Evolutionary conservation across 2,888 invertebrate species (phyloP), one percentile per base, ranked within the genome.

Genomic region (Tholera decimalis): DNA sequence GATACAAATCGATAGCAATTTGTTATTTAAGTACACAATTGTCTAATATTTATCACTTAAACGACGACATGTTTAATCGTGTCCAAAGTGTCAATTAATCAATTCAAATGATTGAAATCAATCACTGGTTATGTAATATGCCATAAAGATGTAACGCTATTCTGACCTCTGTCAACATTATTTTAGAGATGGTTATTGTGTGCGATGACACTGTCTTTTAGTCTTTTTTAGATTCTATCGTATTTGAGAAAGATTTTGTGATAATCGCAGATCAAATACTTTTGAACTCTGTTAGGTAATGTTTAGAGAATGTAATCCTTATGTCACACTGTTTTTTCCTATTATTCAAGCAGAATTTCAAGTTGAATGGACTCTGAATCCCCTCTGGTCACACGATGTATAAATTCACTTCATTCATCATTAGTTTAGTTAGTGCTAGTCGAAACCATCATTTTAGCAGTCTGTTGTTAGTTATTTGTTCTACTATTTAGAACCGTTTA

Each of bases 121-220:
- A n/a, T 35, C 30, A 30, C 43, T 13, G 37, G 30, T 55, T 73
- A 68, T 46, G 67, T n/a, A 73, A 73, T 22, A 22, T 37, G n/a
- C 0, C 5, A 28, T 28, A 22, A 22, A 47, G 2, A 13, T n/a
- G 15, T n/a, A 8, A 47, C 20, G 54, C 47, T 46, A 44, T 57
- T 63, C 26, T 51, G 26, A 8, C 2, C 39, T 9, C 26, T 62
- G 51, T 3, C 0, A 0, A 5, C 20, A 53, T 22, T 22, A 7
- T 4, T 30, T 43, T 61, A 68, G 13, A 67, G 46, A 8, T 39
- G 28, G 11, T 67, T 54, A 30, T 67, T 35, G 41, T 50, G 13
- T 58, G 61, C 33, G 18, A 15, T 46, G 44, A 35, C 5, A 7
- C n/a, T 22, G 11, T 33, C 43, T 51, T 35, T 50, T 35, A n/a